Percentiles rank a stretch among this genome's conserved stretches.
These are phyloP conservation scores for Nerophis ophidion DNA, from an alignment of 2,113 vertebrate species.

Conservation along the genomic window DNA sequence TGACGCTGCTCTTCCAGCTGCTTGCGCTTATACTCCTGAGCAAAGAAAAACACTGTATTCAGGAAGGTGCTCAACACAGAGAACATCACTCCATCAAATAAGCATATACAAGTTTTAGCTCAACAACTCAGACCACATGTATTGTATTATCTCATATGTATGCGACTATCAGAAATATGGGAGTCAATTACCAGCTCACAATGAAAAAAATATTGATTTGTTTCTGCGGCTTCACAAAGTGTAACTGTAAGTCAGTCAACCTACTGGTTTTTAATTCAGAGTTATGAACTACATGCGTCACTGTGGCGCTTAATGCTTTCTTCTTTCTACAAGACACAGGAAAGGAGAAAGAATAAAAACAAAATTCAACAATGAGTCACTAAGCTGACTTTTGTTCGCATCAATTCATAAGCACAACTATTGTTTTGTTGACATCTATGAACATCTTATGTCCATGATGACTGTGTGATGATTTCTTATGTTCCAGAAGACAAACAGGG, in stretches of 20 bases:
- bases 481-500: too few species aligned
- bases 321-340: neutral
- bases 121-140: neutral
- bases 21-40: slow-evolving; percentile 88
- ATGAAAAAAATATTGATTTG: slow-evolving; percentile 22
- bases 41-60: slow-evolving; percentile 19
- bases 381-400: slow-evolving; percentile 6
- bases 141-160: neutral
- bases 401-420: neutral
- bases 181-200: slow-evolving; percentile 16
- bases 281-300: slow-evolving; percentile 3
- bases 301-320: neutral
- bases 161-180: slow-evolving; percentile 5
- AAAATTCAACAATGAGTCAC: slow-evolving; percentile 6
- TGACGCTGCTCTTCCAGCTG: slow-evolving; percentile 91
- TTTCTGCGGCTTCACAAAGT: slow-evolving; percentile 4
- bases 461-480: too few species aligned
- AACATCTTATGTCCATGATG: too few species aligned
- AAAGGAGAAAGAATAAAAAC: neutral
- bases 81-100: neutral
- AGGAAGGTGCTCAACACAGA: neutral
- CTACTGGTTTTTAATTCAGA: slow-evolving; percentile 17
- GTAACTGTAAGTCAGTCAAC: slow-evolving; percentile 8
- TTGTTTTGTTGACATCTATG: too few species aligned
- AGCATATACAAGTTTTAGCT: neutral